These are phyloP conservation scores for Rugalucina vietnamica DNA, from an alignment of 2,888 invertebrate genomes.

Conservation along the genomic window DNA sequence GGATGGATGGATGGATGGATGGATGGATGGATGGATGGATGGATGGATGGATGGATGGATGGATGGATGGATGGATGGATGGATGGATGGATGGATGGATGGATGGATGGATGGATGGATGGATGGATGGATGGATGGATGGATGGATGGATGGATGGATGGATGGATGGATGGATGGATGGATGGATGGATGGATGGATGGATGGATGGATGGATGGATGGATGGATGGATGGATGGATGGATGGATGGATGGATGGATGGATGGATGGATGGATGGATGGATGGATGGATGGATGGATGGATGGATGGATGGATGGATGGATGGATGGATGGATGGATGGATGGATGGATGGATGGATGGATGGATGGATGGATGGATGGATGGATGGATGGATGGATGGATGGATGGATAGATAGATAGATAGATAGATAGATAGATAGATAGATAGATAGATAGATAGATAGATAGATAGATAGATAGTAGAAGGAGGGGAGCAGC, in stretches of 20 bases:
- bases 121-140: background rate
- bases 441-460: background rate
- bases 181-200: background rate
- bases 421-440: background rate
- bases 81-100: background rate
- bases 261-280: background rate
- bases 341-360: background rate
- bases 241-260: background rate
- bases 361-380: background rate
- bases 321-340: background rate
- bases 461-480: background rate
- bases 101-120: background rate
- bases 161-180: background rate
- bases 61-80: background rate
- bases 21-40: background rate
- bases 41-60: background rate
- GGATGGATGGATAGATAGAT: background rate
- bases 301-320: background rate
- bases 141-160: background rate
- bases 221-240: background rate
- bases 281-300: background rate
- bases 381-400: background rate
- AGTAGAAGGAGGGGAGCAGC: background rate
- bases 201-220: background rate
- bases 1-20: background rate